Conservation (phyloP, 1,140 invertebrate species). For the Kradibia gibbosae region DNA sequence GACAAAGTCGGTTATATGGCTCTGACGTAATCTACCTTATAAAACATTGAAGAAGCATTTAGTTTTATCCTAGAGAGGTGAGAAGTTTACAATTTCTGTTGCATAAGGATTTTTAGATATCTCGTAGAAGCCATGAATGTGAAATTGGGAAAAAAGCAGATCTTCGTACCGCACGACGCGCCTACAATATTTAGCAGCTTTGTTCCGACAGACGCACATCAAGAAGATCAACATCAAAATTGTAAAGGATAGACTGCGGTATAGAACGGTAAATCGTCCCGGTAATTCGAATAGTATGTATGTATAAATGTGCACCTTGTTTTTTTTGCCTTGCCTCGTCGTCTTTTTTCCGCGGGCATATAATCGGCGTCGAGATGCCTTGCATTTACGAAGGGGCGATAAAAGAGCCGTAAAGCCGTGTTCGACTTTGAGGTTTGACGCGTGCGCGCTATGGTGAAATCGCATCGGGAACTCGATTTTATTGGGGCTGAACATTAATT, state of each 20-base stretch:
- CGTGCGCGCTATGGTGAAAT: constrained; percentile 31
- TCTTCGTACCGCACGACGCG: no score
- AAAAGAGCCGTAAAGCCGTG: constrained; percentile 53
- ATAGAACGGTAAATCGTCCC: constrained; percentile 2
- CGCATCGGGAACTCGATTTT: constrained; percentile 54
- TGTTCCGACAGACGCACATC: not conserved
- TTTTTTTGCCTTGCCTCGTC: not conserved
- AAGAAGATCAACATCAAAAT: not conserved
- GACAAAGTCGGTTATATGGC: not conserved
- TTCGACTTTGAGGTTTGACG: constrained; percentile 52
- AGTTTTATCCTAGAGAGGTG: not conserved
- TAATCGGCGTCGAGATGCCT: constrained; percentile 21
- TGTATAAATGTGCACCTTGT: not conserved
- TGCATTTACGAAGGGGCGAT: constrained; percentile 54
- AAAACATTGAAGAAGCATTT: not conserved
- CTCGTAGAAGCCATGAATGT: not conserved
- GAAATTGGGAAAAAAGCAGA: no score
- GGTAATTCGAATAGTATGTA: constrained; percentile 23
- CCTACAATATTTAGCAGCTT: not conserved
- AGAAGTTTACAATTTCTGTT: not conserved
- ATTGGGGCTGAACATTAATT: constrained; percentile 60
- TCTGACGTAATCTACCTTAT: not conserved
- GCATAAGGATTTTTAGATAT: not conserved
- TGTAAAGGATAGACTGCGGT: constrained; percentile 5
- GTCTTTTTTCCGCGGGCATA: constrained; percentile 9